These are phyloP conservation scores for Scytalopus superciliaris DNA, from an alignment of 2,113 vertebrate genomes.

Conservation along the genomic window DNA sequence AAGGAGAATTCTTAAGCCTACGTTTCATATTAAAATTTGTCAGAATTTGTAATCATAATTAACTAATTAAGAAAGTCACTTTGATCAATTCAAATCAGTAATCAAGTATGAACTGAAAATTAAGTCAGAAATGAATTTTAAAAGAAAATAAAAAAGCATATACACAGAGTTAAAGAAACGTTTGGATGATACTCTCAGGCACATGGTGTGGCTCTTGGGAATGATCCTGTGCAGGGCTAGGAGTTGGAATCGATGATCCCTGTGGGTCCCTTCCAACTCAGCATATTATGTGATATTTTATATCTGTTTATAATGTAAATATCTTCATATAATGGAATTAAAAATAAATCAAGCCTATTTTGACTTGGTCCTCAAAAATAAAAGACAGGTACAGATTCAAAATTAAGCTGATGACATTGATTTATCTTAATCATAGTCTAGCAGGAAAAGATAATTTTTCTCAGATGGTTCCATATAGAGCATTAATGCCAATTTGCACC, in stretches of 20 bases:
- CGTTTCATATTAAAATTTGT: background rate
- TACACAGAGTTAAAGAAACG: background rate
- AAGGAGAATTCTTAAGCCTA: background rate
- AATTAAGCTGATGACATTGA: background rate
- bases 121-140: background rate
- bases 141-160: background rate
- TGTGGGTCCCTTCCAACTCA: too few relatives aligned
- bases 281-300: background rate
- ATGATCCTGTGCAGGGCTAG: background rate
- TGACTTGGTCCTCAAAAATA: background rate
- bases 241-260: background rate
- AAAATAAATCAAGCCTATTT: background rate
- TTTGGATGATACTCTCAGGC: background rate
- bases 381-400: background rate
- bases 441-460: background rate
- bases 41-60: background rate
- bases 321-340: background rate
- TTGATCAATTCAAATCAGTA: background rate
- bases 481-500: background rate
- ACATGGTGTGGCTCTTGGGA: background rate
- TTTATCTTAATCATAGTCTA: background rate
- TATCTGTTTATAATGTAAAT: background rate
- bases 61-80: background rate
- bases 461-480: background rate
- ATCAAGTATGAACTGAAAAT: background rate